Percentiles rank a stretch among this genome's conserved stretches.
These are phyloP conservation scores for Myotis findleyi DNA, from an alignment of 2,797 vertebrate genomes.

Conservation along the genomic window DNA sequence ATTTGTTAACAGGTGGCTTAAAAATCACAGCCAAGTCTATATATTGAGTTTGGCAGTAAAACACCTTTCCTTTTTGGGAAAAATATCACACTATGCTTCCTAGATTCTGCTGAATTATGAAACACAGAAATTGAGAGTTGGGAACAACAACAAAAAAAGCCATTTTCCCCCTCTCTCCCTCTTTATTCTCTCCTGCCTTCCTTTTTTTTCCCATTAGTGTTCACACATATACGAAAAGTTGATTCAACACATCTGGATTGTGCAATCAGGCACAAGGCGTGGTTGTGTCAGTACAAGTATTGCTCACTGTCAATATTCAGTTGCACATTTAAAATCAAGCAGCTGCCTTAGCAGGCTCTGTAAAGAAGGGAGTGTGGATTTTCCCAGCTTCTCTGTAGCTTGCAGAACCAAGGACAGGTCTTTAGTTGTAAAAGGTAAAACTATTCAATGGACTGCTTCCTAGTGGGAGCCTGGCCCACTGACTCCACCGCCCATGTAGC, in stretches of 20 bases:
- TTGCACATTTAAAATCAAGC: not conserved
- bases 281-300: not conserved
- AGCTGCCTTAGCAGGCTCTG: not conserved
- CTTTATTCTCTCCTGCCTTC: not conserved
- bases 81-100: not conserved
- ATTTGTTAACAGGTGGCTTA: constrained; percentile 51
- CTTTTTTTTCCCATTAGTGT: not conserved
- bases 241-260: constrained; percentile 57
- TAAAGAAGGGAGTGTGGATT: not conserved
- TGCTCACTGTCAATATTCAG: not conserved
- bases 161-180: not conserved
- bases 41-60: constrained; percentile 26
- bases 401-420: not conserved
- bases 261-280: not conserved
- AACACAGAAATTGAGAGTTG: constrained; percentile 38
- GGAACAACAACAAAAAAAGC: not conserved
- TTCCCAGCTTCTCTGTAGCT: not conserved
- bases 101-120: constrained; percentile 38
- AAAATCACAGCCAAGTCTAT: constrained; percentile 54
- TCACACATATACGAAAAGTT: not conserved
- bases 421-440: not conserved
- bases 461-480: not conserved
- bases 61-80: constrained; percentile 51
- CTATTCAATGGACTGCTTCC: not conserved
- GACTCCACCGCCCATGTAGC: too few relatives aligned